Evolutionary conservation across 2,888 invertebrate genomes (phyloP).

Genomic region (Scaptomyza reducta): DNA sequence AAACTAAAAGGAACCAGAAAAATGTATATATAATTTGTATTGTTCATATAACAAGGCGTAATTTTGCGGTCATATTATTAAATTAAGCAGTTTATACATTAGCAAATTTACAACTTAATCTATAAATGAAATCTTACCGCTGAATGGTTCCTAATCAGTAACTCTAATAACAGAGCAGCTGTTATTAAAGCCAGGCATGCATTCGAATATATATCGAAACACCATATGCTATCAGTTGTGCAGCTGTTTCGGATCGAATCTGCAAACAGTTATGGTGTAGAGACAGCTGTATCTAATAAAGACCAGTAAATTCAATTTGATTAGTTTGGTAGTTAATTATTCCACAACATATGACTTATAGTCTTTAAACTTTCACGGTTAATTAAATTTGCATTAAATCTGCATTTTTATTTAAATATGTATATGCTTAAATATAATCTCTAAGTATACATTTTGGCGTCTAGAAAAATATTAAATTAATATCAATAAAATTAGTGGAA

Average conservation of each 20-base stretch:
- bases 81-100: background rate
- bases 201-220: constrained; percentile 14
- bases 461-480: constrained; percentile 6
- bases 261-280: background rate
- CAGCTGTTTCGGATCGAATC: background rate
- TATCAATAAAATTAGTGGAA: constrained; percentile 22
- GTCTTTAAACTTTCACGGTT: background rate
- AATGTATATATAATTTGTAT: background rate
- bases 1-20: no score
- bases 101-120: background rate
- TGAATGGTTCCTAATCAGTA: background rate
- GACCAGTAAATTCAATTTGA: background rate
- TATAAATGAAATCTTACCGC: constrained; percentile 13
- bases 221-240: background rate
- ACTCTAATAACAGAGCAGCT: background rate
- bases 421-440: constrained; percentile 5
- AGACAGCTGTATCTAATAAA: background rate
- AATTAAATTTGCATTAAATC: background rate
- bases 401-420: background rate
- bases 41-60: background rate
- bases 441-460: background rate
- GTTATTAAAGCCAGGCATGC: background rate
- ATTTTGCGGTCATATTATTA: background rate
- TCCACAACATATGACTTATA: background rate
- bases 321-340: background rate